These are phyloP conservation scores for Battus philenor DNA, from an alignment of 1,140 invertebrate species.

Conservation along the genomic window DNA sequence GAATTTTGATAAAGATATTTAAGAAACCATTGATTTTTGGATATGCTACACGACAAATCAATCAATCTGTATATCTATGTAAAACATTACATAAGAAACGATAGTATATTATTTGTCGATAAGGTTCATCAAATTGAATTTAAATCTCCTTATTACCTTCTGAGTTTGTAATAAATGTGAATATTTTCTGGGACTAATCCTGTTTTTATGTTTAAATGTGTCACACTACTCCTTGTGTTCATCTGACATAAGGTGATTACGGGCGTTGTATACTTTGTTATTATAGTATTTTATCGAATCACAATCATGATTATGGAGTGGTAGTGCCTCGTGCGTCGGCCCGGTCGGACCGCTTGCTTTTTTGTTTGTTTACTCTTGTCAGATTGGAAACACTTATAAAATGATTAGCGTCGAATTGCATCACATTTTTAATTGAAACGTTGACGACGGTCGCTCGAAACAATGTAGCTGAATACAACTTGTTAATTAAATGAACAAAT, in stretches of 20 bases:
- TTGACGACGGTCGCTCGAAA: neutral
- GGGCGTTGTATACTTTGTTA: constrained; percentile 68
- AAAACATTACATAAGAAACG: too few species aligned
- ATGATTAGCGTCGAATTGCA: constrained; percentile 20
- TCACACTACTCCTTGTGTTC: constrained; percentile 32
- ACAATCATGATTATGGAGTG: constrained; percentile 68
- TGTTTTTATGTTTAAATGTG: constrained; percentile 4
- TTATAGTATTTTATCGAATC: constrained; percentile 73
- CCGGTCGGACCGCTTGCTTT: constrained; percentile 32
- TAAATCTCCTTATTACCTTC: too few species aligned
- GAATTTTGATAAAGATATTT: too few species aligned
- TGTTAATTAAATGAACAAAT: neutral
- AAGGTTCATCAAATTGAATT: too few species aligned
- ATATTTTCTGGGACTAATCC: neutral
- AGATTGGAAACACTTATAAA: constrained; percentile 24
- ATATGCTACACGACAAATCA: too few species aligned
- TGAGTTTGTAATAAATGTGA: too few species aligned
- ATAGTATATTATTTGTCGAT: too few species aligned
- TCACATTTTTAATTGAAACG: constrained; percentile 9
- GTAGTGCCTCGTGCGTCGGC: constrained; percentile 32
- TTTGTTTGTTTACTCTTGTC: constrained; percentile 26
- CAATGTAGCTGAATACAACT: neutral
- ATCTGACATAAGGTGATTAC: constrained; percentile 68
- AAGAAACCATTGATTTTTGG: too few species aligned
- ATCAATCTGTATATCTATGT: too few species aligned